Base-by-base conservation (phyloP, 2,888 invertebrate genomes). In the Mactromeris polynyma region DNA sequence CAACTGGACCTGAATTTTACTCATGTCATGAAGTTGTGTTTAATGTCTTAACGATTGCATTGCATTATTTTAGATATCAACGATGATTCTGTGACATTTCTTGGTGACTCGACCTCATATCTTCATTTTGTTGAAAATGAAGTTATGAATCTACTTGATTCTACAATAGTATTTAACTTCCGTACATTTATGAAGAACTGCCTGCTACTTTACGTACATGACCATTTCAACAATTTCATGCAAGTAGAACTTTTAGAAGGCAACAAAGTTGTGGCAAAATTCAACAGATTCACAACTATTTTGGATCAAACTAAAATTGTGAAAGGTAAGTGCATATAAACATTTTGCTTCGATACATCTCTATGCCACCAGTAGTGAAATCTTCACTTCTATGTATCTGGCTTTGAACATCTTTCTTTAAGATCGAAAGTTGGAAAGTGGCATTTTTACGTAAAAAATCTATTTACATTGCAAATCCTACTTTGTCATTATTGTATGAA, bases 171-270 rank as follows among this genome's bases (percentile, higher is more conserved):
- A n/a, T 97, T 99, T 96, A 99, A 99, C 97, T 97, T 99, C 89
- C 97, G 99, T 94, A 99, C 99, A 0, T 98, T 98, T 96, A 98
- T 98, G 64, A 98, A 98, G 93, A 98, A 98, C 0, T 96, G 95
- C 14, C 97, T 99, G 94, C 87, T 96, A 19, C 97, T 99, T 11
- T 99, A 99, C 96, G 98, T 98, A 51, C 98, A 99, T 96, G 99
- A 99, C 96, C 98, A 99, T 96, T 97, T 98, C 89, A 99, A 99
- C 96, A 99, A 99, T 97, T 99, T 99, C 96, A 98, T 99, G 83
- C 99, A 99, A 96, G 90, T 96, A 40, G 94, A 95, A 54, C 83
- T 96, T 19, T 87, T 89, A 51, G 91, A 94, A 80, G 92, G 91
- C 11, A 86, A 77, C 17, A 91, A 90, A 21, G 87, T 95, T 31